Percentiles rank a stretch among this genome's conserved stretches.
These are phyloP conservation scores for Percina caprodes DNA, from an alignment of 2,113 vertebrate genomes.

Conservation along the genomic window DNA sequence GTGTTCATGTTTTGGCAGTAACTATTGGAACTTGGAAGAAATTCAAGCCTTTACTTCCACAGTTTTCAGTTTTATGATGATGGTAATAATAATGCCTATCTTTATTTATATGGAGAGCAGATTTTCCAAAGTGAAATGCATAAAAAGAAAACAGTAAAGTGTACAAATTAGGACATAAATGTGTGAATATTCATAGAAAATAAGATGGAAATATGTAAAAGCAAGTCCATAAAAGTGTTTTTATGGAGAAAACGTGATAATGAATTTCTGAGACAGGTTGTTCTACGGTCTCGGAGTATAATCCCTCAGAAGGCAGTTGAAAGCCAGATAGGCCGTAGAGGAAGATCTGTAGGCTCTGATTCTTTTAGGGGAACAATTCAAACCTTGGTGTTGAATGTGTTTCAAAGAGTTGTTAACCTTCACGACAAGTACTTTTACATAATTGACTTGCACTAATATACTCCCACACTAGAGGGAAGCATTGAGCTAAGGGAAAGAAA, in stretches of 20 bases:
- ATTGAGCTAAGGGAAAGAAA: not conserved
- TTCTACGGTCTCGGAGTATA: slow-evolving; percentile 6
- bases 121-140: slow-evolving; percentile 24
- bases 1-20: not conserved
- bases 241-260: slow-evolving; percentile 43
- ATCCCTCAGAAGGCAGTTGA: not conserved
- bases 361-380: not conserved
- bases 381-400: not conserved
- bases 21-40: not conserved
- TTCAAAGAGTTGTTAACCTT: not conserved
- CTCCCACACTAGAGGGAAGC: slow-evolving; percentile 42
- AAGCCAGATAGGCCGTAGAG: not conserved
- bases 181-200: slow-evolving; percentile 15
- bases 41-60: slow-evolving; percentile 10
- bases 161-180: not conserved
- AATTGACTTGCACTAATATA: slow-evolving; percentile 6
- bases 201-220: slow-evolving; percentile 35
- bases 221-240: slow-evolving; percentile 37
- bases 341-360: not conserved
- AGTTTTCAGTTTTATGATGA: slow-evolving; percentile 6
- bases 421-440: not conserved
- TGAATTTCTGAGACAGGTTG: slow-evolving; percentile 34
- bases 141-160: not conserved
- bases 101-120: slow-evolving; percentile 11
- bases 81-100: not conserved